Conservation (phyloP, 2,888 invertebrate species). For the Seira sanloemensis region DNA sequence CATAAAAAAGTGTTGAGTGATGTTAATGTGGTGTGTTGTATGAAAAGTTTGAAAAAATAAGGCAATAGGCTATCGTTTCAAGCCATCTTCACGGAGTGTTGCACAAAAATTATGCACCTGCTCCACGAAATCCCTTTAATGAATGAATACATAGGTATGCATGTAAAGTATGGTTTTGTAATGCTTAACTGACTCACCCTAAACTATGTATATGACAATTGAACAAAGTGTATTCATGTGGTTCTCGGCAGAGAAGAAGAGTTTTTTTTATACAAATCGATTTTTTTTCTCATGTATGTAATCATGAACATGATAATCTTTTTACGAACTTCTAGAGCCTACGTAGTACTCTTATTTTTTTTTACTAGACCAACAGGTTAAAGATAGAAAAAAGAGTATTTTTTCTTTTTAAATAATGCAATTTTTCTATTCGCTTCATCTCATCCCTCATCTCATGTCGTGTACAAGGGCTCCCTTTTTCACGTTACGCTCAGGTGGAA, state of each 20-base stretch:
- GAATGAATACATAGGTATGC: too few species aligned
- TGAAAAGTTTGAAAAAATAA: slow-evolving; percentile 30
- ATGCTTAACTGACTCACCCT: not conserved
- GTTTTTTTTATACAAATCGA: too few species aligned
- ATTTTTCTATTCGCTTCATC: not conserved
- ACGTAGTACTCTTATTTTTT: not conserved
- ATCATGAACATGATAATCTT: not conserved
- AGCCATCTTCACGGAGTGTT: slow-evolving; percentile 57
- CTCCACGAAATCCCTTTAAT: slow-evolving; percentile 12
- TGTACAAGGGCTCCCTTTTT: not conserved
- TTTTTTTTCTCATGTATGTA: not conserved
- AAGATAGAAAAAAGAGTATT: not conserved
- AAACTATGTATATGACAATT: not conserved
- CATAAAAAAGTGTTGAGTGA: slow-evolving; percentile 11
- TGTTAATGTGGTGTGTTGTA: not conserved
- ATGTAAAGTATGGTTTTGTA: not conserved
- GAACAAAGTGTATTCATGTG: not conserved
- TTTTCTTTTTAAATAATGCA: not conserved
- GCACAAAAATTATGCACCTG: slow-evolving; percentile 44
- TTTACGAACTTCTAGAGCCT: not conserved
- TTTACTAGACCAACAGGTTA: not conserved
- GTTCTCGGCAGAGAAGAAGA: not conserved
- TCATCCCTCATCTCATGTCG: not conserved
- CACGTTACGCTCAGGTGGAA: not conserved
- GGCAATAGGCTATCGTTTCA: slow-evolving; percentile 55